Base-by-base conservation (phyloP, 2,113 vertebrate genomes). In the Panurus biarmicus region DNA sequence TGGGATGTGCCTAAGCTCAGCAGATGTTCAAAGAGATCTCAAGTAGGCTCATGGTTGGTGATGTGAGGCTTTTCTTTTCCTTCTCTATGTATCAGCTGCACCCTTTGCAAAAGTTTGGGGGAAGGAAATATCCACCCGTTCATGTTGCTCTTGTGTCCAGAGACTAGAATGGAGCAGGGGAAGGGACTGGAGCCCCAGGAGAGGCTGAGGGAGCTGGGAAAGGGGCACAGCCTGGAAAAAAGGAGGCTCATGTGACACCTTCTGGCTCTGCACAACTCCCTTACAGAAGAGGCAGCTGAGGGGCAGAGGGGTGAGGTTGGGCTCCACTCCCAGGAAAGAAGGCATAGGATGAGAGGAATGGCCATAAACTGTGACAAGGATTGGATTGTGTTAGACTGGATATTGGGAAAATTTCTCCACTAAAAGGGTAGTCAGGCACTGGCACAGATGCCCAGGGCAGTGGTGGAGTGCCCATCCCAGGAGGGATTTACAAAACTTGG, bases 41-140 rank as follows among this genome's bases (percentile, higher is more conserved):
- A 0, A 17, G 66, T 2, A 45, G 57, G 20, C 5, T 78, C 25
- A 5, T 42, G 2, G 1, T 61, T 64, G 35, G 6, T n/a, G 29
- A 58, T 50, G 9, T 3, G 12, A 2, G 9, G 7, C 25, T 82
- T 71, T 65, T 14, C 12, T 73, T 77, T 36, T 56, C 12, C 13
- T 29, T 67, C 10, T 26, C 57, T 9, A 0, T 15, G 12, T 14
- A 60, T 23, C 69, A 81, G 28, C 35, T 85, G 15, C 61, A 71
- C 18, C 25, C 31, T 87, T 74, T 54, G 38, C 28, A 70, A 16
- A 81, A 28, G 35, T 42, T 2, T 38, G 6, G 42, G 10, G 12
- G 47, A 48, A 38, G 7, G 35, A 19, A 62, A 58, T 31, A 57
- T 5, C 26, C 26, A 26, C 25, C 33, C 5, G 2, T n/a, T 66